phyloP scores from a whole-genome alignment of 2,797 vertebrate species.

The Pterois miles region DNA sequence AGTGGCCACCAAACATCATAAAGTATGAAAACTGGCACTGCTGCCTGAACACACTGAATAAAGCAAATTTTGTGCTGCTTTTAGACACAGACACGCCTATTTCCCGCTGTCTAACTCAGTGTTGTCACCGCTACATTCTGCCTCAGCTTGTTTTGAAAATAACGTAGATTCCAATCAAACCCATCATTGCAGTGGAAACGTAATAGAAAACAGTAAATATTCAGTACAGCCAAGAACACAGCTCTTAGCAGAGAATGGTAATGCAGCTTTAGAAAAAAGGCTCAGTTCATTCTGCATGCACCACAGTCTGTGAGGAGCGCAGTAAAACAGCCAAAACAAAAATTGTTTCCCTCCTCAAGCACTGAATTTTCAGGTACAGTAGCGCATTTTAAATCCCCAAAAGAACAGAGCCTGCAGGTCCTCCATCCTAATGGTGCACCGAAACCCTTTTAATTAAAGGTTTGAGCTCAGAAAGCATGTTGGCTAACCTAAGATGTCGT shows the following conservation, averaged over 20 bases:
- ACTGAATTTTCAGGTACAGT: background rate
- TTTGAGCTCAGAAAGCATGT: background rate
- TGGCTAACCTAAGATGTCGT: background rate
- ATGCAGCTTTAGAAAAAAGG: conserved; percentile 14
- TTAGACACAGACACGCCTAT: background rate
- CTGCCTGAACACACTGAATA: background rate
- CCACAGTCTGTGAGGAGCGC: background rate
- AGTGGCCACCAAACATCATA: conserved; percentile 10
- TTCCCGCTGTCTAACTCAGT: background rate
- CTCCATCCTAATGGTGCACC: conserved; percentile 3
- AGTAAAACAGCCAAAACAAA: conserved; percentile 27
- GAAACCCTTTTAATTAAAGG: background rate
- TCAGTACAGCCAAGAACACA: conserved; percentile 5
- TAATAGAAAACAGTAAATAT: conserved; percentile 17
- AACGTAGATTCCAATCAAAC: conserved; percentile 22
- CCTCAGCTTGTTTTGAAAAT: conserved; percentile 17
- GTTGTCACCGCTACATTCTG: background rate
- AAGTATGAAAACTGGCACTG: conserved; percentile 4
- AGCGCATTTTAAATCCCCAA: conserved; percentile 3
- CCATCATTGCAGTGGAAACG: conserved; percentile 9
- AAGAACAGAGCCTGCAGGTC: background rate
- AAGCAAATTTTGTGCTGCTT: background rate
- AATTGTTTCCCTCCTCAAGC: conserved; percentile 7
- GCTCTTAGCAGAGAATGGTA: conserved; percentile 11
- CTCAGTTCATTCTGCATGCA: conserved; percentile 22